Evolutionary conservation across 2,888 invertebrate species (phyloP).

Genomic region (Gibbula magus): DNA sequence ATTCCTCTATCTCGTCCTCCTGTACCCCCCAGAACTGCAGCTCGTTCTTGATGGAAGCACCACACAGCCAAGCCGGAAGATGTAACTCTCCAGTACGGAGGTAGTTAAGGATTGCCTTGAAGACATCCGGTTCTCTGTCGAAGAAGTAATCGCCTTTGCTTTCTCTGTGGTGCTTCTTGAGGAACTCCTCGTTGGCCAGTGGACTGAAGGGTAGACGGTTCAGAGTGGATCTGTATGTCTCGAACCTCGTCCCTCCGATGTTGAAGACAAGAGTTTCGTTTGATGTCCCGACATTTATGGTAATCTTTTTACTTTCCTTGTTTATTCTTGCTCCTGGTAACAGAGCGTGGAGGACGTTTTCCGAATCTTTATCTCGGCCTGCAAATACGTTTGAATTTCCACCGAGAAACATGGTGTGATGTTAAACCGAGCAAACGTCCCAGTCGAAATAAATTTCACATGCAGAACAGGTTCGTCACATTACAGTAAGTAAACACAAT

Average conservation of each 20-base stretch:
- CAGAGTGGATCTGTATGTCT: slow-evolving; percentile 60
- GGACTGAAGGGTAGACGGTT: slow-evolving; percentile 39
- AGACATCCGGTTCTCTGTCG: slow-evolving; percentile 49
- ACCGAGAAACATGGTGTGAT: too few species aligned
- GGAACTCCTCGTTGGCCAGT: slow-evolving; percentile 38
- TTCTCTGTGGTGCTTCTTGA: slow-evolving; percentile 40
- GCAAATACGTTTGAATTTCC: neutral
- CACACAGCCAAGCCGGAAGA: slow-evolving; percentile 46
- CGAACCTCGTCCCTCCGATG: slow-evolving; percentile 60
- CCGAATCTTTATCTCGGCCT: slow-evolving; percentile 14
- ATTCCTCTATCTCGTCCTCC: slow-evolving; percentile 51
- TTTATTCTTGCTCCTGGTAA: slow-evolving; percentile 40
- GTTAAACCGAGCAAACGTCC: too few species aligned
- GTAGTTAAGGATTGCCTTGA: slow-evolving; percentile 47
- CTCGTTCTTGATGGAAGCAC: slow-evolving; percentile 46
- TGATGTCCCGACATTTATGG: slow-evolving; percentile 28
- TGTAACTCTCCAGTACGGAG: slow-evolving; percentile 51
- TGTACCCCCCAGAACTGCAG: slow-evolving; percentile 57
- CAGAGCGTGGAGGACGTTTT: slow-evolving; percentile 37
- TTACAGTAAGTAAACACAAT: too few species aligned
- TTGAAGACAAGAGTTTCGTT: slow-evolving; percentile 58
- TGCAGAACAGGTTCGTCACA: too few species aligned
- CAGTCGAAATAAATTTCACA: too few species aligned
- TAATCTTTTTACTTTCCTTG: slow-evolving; percentile 33
- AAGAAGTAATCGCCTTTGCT: slow-evolving; percentile 47